Percentiles rank a stretch among this genome's conserved stretches.
Conservation (phyloP, 2,888 invertebrate species). For the Lasioglossum marginatum region DNA sequence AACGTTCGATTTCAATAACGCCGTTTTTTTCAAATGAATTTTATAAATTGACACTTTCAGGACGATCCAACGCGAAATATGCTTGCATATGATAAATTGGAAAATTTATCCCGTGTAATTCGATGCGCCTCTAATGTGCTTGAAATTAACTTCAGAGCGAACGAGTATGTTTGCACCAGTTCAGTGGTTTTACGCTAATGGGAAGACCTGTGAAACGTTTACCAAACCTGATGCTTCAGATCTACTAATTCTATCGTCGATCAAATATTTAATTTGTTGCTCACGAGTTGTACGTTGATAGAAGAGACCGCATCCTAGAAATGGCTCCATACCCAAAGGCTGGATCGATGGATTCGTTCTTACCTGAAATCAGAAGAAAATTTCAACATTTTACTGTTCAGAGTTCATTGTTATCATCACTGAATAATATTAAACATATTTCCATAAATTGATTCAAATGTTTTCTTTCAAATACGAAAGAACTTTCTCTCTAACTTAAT, state of each 20-base stretch:
- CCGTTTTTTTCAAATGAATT: not conserved
- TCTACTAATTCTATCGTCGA: conserved; percentile 34
- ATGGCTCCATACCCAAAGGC: not conserved
- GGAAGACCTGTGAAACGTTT: conserved; percentile 59
- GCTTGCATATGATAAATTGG: not conserved
- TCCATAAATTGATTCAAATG: too few species aligned
- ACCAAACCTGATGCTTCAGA: conserved; percentile 48
- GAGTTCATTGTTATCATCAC: too few species aligned
- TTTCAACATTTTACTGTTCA: too few species aligned
- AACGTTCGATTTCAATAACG: not conserved
- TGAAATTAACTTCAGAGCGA: conserved; percentile 53
- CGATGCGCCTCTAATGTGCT: conserved; percentile 32
- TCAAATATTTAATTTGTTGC: conserved; percentile 68
- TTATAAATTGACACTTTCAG: not conserved
- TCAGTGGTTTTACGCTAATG: conserved; percentile 62
- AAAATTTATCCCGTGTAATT: not conserved
- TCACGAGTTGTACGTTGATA: conserved; percentile 37
- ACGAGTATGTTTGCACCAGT: conserved; percentile 53
- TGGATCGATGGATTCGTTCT: not conserved
- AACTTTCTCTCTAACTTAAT: too few species aligned
- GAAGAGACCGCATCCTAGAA: conserved; percentile 23
- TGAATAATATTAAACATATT: too few species aligned
- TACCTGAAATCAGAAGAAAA: conserved; percentile 39
- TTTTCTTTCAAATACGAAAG: too few species aligned
- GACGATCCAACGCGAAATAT: not conserved